Base-by-base conservation (phyloP, 2,113 vertebrate species). In the Rhagologus leucostigma region DNA sequence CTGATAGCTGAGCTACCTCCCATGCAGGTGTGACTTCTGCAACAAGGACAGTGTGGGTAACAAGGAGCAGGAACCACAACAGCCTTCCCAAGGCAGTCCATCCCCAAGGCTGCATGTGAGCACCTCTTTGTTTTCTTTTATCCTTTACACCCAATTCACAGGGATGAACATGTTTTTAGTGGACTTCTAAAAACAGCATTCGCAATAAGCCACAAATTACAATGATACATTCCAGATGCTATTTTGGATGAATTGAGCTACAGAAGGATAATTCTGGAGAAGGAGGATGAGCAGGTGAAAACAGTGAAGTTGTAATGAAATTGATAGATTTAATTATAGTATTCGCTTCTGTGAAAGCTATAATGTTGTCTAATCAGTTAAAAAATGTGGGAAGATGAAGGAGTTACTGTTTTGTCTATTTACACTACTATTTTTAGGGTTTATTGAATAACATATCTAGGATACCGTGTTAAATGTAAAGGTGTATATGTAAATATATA, bases 311-410 rank as follows among this genome's bases (percentile, higher is more conserved):
- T 92, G 41, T 79, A 89, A 90, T 88, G 63, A 79, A 91, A 95
- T 76, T 70, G 76, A 87, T 91, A 80, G 87, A 64, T 44, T 71
- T 95, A 93, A 95, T 90, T 87, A 91, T 30, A 87, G 46, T 50
- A 59, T 95, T 93, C 87, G 30, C 87, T 90, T 76, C 57, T 90
- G 37, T 79, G 76, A 84, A 82, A 86, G 33, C 47, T 79, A 11
- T 67, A 91, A 75, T 88, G 56, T 53, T 81, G 50, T 76, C 49
- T 95, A 82, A 90, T 92, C 59, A 76, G 76, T 75, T 85, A 70
- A 94, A 89, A 94, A 85, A 83, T 75, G 71, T 90, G 79, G 71
- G 44, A 91, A 91, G 83, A 83, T 22, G 42, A 50, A 56, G 21
- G 37, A 91, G 32, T 76, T 90, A 55, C 78, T 84, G 22, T 69